Base-by-base conservation (phyloP, 2,888 invertebrate species). In the Oithona nana region DNA sequence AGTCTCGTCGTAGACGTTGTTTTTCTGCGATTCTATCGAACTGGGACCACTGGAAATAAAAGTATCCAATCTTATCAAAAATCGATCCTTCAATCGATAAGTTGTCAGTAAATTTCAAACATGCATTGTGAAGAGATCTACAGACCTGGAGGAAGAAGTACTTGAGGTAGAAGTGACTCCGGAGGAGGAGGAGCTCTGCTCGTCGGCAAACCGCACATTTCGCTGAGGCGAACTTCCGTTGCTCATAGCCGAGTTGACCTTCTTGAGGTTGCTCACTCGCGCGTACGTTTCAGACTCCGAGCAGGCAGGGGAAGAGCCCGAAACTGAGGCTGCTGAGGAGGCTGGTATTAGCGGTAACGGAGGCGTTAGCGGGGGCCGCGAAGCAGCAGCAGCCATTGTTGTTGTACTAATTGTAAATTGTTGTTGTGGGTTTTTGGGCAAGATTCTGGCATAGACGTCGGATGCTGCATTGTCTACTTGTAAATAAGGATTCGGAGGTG, bases 1-100 rank as follows among this genome's bases (percentile, higher is more conserved):
- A 3, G 62, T 57, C 8, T 56, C 54, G 28, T 62, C 31, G 39
- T 62, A 62, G 13, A 62, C 16, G 16, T 26, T 20, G 54, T 54
- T 54, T 20, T 54, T 54, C 3, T 26, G 24, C 26, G 24, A 26
- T 16, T 54, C 24, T 16, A 20, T 54, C 8, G 39, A 54, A 54
- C 26, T 20, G 54, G 50, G 22, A 49, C 22, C 50, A 49, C n/a
- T 49, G 50, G 50, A 49, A 49, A n/a, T n/a, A n/a, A n/a, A n/a
- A n/a, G n/a, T n/a, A n/a, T n/a, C n/a, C n/a, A n/a, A n/a, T n/a
- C n/a, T n/a, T n/a, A n/a, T n/a, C n/a, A n/a, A n/a, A n/a, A n/a
- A n/a, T n/a, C n/a, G n/a, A n/a, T n/a, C n/a, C n/a, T n/a, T n/a
- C n/a, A n/a, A n/a, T n/a, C n/a, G n/a, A n/a, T n/a, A n/a, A n/a